Evolutionary conservation across 2,113 vertebrate species (phyloP).

Genomic region (Cathartes aura): DNA sequence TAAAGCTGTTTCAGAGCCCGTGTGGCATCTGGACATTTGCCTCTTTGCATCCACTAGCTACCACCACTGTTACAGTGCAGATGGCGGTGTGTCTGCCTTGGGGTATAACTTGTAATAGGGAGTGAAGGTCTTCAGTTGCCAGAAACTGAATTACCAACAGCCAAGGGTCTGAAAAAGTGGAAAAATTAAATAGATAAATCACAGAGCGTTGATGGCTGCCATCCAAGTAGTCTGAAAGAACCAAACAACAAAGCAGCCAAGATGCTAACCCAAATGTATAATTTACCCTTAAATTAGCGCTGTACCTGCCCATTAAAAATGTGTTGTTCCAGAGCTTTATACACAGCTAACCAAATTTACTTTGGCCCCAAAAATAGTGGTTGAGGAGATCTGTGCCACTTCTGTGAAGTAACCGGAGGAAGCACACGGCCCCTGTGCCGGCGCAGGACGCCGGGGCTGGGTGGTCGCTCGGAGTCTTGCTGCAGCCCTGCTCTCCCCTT

Average conservation of each 20-base stretch:
- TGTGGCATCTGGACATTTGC: background rate
- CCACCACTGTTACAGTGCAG: background rate
- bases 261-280: conserved; percentile 42
- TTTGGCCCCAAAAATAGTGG: background rate
- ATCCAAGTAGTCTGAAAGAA: conserved; percentile 45
- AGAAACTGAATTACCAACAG: conserved; percentile 52
- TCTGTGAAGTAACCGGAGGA: background rate
- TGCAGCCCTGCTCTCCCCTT: background rate
- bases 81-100: conserved; percentile 35
- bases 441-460: rapidly evolving
- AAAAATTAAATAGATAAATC: conserved; percentile 58
- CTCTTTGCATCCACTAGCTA: conserved; percentile 3
- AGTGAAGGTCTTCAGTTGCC: conserved; percentile 28
- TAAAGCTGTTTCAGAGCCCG: conserved; percentile 2
- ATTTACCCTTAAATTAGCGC: conserved; percentile 18
- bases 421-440: background rate
- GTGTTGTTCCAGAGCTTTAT: background rate
- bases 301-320: conserved; percentile 34
- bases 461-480: rapidly evolving
- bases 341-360: background rate
- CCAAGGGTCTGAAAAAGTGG: conserved; percentile 39
- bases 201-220: background rate
- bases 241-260: conserved; percentile 30
- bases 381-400: background rate
- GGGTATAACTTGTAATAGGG: conserved; percentile 17